These are phyloP conservation scores for Xiphophorus birchmanni DNA, from an alignment of 2,797 vertebrate genomes.

Conservation along the genomic window DNA sequence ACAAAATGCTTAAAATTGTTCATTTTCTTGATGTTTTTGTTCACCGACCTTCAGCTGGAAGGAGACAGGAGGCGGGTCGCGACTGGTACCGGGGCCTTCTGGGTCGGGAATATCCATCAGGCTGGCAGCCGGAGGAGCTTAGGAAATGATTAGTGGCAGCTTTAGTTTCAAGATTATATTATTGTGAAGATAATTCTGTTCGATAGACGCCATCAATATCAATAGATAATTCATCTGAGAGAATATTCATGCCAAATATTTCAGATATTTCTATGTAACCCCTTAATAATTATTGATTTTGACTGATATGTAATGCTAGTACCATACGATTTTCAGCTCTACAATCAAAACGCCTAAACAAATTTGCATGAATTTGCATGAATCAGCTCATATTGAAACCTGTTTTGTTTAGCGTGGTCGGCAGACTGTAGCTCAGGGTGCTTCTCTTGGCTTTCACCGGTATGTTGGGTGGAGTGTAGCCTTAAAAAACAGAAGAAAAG, in stretches of 20 bases:
- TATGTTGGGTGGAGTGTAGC: constrained; percentile 86
- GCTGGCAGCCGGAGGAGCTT: constrained; percentile 86
- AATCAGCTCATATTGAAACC: constrained; percentile 64
- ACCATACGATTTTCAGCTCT: too few relatives aligned
- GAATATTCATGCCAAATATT: too few relatives aligned
- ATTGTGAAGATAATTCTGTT: background rate
- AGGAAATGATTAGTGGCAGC: background rate
- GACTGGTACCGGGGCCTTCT: constrained; percentile 72
- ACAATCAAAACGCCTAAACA: too few relatives aligned
- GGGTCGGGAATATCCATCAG: constrained; percentile 86
- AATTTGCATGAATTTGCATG: too few relatives aligned
- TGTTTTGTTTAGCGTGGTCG: constrained; percentile 90
- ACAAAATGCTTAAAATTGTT: background rate
- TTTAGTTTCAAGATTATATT: background rate
- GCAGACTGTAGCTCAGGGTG: constrained; percentile 90
- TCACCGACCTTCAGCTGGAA: constrained; percentile 90
- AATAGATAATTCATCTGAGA: too few relatives aligned
- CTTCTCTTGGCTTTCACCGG: constrained; percentile 96
- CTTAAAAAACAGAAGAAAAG: constrained; percentile 64
- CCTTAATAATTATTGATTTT: too few relatives aligned
- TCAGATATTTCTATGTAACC: too few relatives aligned
- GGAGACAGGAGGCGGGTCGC: constrained; percentile 68
- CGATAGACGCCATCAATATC: too few relatives aligned
- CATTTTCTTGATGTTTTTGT: background rate
- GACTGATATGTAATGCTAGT: too few relatives aligned